Base-by-base conservation (phyloP, 2,888 invertebrate species). In the Phytoseiulus persimilis region DNA sequence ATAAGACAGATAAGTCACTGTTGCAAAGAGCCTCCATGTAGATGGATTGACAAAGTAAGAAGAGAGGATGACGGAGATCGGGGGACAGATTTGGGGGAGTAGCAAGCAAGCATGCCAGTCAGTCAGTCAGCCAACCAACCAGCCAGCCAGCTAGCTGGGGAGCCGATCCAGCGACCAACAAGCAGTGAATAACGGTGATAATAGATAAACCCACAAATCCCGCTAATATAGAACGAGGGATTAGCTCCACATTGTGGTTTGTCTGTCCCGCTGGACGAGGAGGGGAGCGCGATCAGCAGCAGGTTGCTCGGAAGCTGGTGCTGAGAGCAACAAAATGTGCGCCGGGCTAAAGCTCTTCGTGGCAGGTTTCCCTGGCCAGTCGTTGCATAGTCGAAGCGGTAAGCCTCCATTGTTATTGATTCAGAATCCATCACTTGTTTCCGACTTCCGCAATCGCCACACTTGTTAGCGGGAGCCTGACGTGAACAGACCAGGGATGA, bases 1-100 rank as follows among this genome's bases (percentile, higher is more conserved):
- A 65, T 65, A 65, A 65, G 65, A 65, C 65, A 65, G 65, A 65
- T 65, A 65, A 65, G 65, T 65, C 65, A 65, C 65, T 65, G 65
- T 65, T 65, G 65, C 65, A 65, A 65, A 65, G 65, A 65, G 65
- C 65, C 18, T 18, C 65, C 18, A 65, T 65, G 18, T 23, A 28
- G 65, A 65, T 65, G 18, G 65, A 65, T 65, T 65, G 65, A 11
- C 65, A 65, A 65, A 65, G 65, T 65, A 65, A 65, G 65, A 28
- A 65, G 65, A 65, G 65, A 65, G 65, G 65, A 65, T 65, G 65
- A 65, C 18, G 65, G 65, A 65, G 65, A 14, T 65, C 65, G 65
- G 28, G 65, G 65, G 65, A 65, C 65, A 65, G 65, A 65, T 65
- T 65, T 65, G 65, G 65, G 65, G 65, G 65, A 65, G 65, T 23